phyloP scores from a whole-genome alignment of 2,888 invertebrate genomes.

The Julus scandinavius region DNA sequence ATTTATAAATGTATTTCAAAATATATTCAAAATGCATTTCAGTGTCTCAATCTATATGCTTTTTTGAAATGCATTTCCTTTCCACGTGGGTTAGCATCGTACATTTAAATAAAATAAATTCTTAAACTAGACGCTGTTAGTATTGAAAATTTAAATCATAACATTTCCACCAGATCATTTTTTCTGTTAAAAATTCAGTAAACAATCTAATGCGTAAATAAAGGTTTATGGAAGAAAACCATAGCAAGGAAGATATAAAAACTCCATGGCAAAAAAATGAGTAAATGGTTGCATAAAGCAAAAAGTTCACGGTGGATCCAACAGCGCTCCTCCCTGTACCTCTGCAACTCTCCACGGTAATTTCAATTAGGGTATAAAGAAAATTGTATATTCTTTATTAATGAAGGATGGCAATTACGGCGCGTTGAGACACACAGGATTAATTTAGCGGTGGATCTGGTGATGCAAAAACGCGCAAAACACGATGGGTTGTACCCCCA shows the following conservation, averaged over 20 bases:
- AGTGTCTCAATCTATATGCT: too few relatives aligned
- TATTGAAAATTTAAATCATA: too few relatives aligned
- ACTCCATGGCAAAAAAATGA: neutral
- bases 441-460: slow-evolving; percentile 42
- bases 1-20: too few relatives aligned
- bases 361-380: slow-evolving; percentile 51
- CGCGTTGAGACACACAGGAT: slow-evolving; percentile 47
- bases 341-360: slow-evolving; percentile 46
- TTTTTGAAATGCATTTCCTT: too few relatives aligned
- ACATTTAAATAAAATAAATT: too few relatives aligned
- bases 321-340: neutral
- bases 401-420: slow-evolving; percentile 48
- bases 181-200: too few relatives aligned
- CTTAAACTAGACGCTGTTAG: too few relatives aligned
- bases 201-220: too few relatives aligned
- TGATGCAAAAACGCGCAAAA: neutral
- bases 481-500: neutral
- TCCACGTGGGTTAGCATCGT: too few relatives aligned
- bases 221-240: neutral
- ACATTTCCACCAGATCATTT: too few relatives aligned
- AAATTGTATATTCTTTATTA: slow-evolving; percentile 47
- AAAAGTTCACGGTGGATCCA: neutral
- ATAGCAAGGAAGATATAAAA: neutral
- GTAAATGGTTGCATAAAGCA: neutral
- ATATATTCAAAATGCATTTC: too few relatives aligned